These are phyloP conservation scores for Hippasteria phrygiana DNA, from an alignment of 53 echinoderm and acorn worm genomes.

Conservation along the genomic window DNA sequence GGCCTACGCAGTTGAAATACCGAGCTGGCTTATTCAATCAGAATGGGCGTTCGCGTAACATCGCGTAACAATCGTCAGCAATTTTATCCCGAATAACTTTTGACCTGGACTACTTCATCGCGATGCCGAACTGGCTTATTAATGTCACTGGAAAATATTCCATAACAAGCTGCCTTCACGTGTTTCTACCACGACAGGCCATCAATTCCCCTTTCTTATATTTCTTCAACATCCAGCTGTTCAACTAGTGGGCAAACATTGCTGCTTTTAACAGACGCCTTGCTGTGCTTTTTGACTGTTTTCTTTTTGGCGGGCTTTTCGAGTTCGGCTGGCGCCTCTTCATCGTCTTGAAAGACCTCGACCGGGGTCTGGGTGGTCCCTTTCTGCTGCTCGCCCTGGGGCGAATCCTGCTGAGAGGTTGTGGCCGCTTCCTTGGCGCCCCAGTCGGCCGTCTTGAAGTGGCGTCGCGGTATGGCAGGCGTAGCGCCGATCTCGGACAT, in stretches of 20 bases:
- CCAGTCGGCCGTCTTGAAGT: conserved; percentile 44
- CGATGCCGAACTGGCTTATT: too few species aligned
- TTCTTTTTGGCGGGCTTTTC: not conserved
- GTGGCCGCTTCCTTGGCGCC: not conserved
- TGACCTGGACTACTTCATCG: too few species aligned
- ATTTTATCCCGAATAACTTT: too few species aligned
- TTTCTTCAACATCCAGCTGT: not conserved
- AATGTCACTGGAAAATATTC: too few species aligned
- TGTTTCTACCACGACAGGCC: too few species aligned
- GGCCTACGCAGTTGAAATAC: too few species aligned
- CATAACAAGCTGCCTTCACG: too few species aligned
- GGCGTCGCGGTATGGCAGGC: conserved; percentile 14
- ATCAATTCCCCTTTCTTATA: not conserved
- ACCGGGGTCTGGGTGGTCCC: not conserved
- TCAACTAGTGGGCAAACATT: conserved; percentile 23
- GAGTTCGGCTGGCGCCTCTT: not conserved
- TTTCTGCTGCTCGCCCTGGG: not conserved
- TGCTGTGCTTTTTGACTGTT: not conserved
- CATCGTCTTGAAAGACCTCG: not conserved
- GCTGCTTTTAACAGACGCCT: not conserved
- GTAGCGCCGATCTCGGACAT: conserved; percentile 18
- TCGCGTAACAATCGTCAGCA: too few species aligned
- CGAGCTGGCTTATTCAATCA: too few species aligned
- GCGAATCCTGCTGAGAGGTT: not conserved
- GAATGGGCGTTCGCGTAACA: too few species aligned